Evolutionary conservation across 2,888 invertebrate species (phyloP), one percentile per base, ranked within the genome.

Genomic region (Calliphora vomitoria): DNA sequence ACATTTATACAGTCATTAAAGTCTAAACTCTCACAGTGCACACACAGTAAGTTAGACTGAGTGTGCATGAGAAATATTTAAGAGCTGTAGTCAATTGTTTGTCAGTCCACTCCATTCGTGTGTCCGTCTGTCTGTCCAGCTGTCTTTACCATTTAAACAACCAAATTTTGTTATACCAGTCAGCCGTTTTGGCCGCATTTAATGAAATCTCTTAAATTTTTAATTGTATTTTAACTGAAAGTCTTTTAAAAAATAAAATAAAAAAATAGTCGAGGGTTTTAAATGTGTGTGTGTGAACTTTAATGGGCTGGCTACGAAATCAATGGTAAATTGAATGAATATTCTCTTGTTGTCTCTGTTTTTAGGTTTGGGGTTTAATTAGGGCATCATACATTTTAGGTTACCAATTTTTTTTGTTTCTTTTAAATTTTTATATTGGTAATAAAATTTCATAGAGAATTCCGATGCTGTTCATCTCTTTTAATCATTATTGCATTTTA

Each of bases 201-300:
- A 76, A 71, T 71, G 44, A 76, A 83, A 83, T 83, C 83, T 71
- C 44, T 83, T 78, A 53, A 83, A 71, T 55, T 71, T 83, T 83
- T 83, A 83, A 83, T 83, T 83, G 71, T 83, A 64, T 71, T 78
- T 83, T 41, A 78, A 83, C 71, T 53, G 15, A 69, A 83, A 76
- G 62, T 60, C 20, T 68, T 68, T 58, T 38, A 41, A 38, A 41
- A 18, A n/a, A 72, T 20, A 41, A 62, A 35, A n/a, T n/a, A 38
- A 10, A 5, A 55, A 35, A 72, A 62, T 62, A 62, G 50, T 66
- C 47, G 10, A 58, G 3, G 66, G 35, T 31, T 68, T 74, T 55
- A 20, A 60, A 38, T 38, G 18, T 47, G 47, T n/a, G 8, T 44
- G 8, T 68, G 11, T 41, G 41, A 35, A 4, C 25, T 58, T 68